Percentiles rank a stretch among this genome's conserved stretches.
Evolutionary conservation across 1,140 invertebrate genomes (phyloP).

Genomic region (Trichomalopsis sarcophagae): DNA sequence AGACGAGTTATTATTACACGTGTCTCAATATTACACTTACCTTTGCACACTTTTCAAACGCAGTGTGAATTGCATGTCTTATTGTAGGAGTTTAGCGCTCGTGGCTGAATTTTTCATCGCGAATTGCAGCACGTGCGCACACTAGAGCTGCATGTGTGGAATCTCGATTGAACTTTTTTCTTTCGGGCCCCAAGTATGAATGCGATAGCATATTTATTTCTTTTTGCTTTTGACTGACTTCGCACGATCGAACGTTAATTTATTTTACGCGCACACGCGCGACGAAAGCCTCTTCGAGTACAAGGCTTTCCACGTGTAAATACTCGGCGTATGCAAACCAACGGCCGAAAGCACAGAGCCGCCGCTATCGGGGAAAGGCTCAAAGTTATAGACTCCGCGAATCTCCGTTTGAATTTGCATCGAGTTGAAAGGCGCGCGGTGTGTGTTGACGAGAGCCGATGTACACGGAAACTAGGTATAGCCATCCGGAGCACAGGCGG

Average conservation of each 20-base stretch:
- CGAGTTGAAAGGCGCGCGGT: neutral
- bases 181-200: too few species aligned
- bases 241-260: too few species aligned
- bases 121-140: neutral
- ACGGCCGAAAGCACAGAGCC: neutral
- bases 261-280: too few species aligned
- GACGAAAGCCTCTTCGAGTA: neutral
- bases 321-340: neutral
- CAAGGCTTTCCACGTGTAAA: neutral
- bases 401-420: neutral
- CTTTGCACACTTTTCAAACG: neutral
- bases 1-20: neutral
- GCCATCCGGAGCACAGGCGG: neutral
- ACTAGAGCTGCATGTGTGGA: too few species aligned
- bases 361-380: neutral
- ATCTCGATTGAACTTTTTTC: neutral
- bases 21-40: neutral
- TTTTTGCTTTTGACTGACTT: too few species aligned
- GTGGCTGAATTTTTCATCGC: neutral
- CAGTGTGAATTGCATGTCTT: too few species aligned
- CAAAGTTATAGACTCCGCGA: neutral
- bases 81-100: neutral
- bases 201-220: too few species aligned
- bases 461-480: conserved; percentile 49
- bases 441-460: too few species aligned